phyloP scores from a whole-genome alignment of 2,113 vertebrate genomes.

The Upupa epops region DNA sequence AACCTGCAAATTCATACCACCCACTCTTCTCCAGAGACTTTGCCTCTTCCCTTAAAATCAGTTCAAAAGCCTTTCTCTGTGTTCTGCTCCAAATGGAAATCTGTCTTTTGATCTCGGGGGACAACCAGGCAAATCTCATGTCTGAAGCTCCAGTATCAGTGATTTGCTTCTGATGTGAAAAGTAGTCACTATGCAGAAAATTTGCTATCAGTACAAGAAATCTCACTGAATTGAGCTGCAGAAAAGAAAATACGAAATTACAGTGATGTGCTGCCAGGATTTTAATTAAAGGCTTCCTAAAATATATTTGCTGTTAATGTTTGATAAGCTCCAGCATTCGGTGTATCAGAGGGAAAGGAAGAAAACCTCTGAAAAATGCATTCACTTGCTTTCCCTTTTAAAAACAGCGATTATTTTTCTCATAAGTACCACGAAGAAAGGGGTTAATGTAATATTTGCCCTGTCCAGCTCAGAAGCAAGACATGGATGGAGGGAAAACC shows the following conservation, averaged over 20 bases:
- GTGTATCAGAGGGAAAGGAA: neutral
- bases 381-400: neutral
- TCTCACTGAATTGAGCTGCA: neutral
- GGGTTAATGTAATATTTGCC: neutral
- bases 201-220: neutral
- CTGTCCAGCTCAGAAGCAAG: neutral
- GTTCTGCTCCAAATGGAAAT: conserved; percentile 36
- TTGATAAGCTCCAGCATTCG: neutral
- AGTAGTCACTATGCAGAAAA: neutral
- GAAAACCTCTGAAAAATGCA: neutral
- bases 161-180: conserved; percentile 9
- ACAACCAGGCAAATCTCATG: conserved; percentile 21
- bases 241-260: neutral
- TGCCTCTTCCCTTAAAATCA: neutral
- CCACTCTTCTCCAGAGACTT: neutral
- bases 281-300: conserved; percentile 35
- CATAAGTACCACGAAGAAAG: neutral
- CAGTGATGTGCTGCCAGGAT: neutral
- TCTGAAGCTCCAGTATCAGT: neutral
- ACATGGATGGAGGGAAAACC: neutral
- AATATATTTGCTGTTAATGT: neutral
- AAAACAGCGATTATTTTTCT: neutral
- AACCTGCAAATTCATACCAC: neutral
- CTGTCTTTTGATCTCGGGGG: conserved; percentile 44
- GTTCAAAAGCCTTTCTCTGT: neutral